Evolutionary conservation across 2,113 vertebrate genomes (phyloP).

Genomic region (Xenopus tropicalis): DNA sequence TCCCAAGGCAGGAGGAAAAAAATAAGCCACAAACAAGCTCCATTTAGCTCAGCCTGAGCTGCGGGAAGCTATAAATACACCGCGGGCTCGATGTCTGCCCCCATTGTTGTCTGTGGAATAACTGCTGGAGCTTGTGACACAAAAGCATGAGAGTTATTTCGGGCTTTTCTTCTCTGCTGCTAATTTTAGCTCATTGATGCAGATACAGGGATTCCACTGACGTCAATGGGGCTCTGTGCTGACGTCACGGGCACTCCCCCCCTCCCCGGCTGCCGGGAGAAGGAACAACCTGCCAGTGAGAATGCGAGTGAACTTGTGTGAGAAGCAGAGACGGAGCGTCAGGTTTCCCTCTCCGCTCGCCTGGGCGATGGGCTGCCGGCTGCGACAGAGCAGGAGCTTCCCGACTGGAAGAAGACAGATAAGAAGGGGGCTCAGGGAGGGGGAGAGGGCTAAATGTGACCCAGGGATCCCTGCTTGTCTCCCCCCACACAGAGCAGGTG

Average conservation of each 20-base stretch:
- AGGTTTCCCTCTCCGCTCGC: constrained; percentile 14
- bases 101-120: constrained; percentile 40
- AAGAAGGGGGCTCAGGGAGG: neutral
- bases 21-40: constrained; percentile 1
- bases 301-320: constrained; percentile 26
- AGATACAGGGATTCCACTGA: constrained; percentile 70
- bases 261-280: constrained; percentile 38
- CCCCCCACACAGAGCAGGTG: constrained; percentile 33
- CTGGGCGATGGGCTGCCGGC: neutral
- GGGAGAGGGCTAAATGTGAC: constrained; percentile 13
- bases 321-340: constrained; percentile 27
- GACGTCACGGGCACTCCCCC: constrained; percentile 55
- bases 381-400: neutral
- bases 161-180: constrained; percentile 42
- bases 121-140: constrained; percentile 41
- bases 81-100: constrained; percentile 11
- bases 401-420: neutral
- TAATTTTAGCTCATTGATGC: constrained; percentile 69
- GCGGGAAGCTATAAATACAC: constrained; percentile 22
- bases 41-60: constrained; percentile 16
- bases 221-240: constrained; percentile 60
- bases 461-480: constrained; percentile 25
- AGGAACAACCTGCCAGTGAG: constrained; percentile 43
- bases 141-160: constrained; percentile 43
- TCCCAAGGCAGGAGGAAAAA: neutral